Percentiles rank a stretch among this genome's conserved stretches.
These are phyloP conservation scores for Trachymyrmex septentrionalis DNA, from an alignment of 1,140 invertebrate species.

Conservation along the genomic window DNA sequence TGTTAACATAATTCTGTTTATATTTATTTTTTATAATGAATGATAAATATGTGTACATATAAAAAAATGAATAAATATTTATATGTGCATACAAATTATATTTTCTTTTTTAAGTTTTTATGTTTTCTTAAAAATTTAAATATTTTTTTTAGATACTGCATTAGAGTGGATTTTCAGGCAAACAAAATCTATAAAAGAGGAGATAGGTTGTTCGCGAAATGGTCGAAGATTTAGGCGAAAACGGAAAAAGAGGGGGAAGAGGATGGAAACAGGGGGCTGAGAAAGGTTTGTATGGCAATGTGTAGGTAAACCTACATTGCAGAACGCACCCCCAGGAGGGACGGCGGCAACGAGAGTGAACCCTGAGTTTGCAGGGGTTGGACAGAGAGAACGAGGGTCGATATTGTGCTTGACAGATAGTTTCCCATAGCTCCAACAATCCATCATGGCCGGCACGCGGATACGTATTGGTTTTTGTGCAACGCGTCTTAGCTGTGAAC, in stretches of 20 bases:
- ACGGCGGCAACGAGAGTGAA: slow-evolving; percentile 78
- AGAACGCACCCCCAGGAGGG: slow-evolving; percentile 74
- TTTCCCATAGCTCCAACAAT: slow-evolving; percentile 86
- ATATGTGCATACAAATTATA: not conserved
- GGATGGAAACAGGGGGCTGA: slow-evolving; percentile 54
- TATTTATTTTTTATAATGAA: not conserved
- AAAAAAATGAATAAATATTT: not conserved
- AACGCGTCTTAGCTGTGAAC: slow-evolving; percentile 82
- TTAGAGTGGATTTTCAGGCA: slow-evolving; percentile 63
- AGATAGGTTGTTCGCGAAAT: slow-evolving; percentile 75
- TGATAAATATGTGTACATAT: not conserved
- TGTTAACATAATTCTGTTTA: not conserved
- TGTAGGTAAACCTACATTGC: slow-evolving; percentile 70
- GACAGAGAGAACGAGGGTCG: slow-evolving; percentile 85
- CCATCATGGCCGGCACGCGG: slow-evolving; percentile 85
- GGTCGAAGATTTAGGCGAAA: slow-evolving; percentile 77
- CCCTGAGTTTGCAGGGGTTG: slow-evolving; percentile 80
- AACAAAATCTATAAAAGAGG: slow-evolving; percentile 65
- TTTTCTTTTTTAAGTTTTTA: not conserved
- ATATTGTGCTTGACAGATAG: slow-evolving; percentile 87
- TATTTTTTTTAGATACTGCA: not conserved
- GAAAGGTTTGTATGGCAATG: slow-evolving; percentile 70
- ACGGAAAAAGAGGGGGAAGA: slow-evolving; percentile 59
- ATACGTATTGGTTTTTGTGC: slow-evolving; percentile 85
- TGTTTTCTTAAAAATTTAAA: not conserved